Evolutionary conservation across 2,888 invertebrate genomes (phyloP).

Genomic region (Drosophila paranaensis): DNA sequence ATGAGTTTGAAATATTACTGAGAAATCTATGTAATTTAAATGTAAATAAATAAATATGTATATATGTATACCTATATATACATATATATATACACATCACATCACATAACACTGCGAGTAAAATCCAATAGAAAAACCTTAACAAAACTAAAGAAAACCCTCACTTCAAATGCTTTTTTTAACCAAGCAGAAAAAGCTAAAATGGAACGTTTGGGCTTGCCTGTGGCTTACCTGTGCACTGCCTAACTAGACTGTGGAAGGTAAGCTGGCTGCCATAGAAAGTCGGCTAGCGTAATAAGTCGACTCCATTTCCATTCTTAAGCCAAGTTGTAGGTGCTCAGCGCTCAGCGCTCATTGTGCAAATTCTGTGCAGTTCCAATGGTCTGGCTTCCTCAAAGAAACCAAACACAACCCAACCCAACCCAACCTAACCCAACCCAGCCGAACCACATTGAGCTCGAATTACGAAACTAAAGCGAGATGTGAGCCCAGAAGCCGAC

Average conservation of each 20-base stretch:
- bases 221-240: background rate
- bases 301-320: constrained; percentile 26
- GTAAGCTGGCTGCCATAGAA: constrained; percentile 32
- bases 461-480: constrained; percentile 37
- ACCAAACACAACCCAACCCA: constrained; percentile 2
- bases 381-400: constrained; percentile 36
- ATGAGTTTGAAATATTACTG: too few species aligned
- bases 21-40: too few species aligned
- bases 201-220: background rate
- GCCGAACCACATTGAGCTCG: constrained; percentile 40
- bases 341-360: constrained; percentile 8
- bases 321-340: constrained; percentile 33
- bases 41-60: too few species aligned
- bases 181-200: constrained; percentile 4
- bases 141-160: background rate
- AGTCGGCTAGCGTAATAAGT: constrained; percentile 44
- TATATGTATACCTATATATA: background rate
- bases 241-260: constrained; percentile 2
- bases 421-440: background rate
- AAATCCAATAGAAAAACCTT: background rate
- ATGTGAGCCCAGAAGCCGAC: constrained; percentile 10
- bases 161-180: background rate
- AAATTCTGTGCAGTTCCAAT: constrained; percentile 14
- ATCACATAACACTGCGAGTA: background rate
- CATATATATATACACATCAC: background rate